Evolutionary conservation across 1,140 invertebrate genomes (phyloP).

Genomic region (Drosophila setifemur): DNA sequence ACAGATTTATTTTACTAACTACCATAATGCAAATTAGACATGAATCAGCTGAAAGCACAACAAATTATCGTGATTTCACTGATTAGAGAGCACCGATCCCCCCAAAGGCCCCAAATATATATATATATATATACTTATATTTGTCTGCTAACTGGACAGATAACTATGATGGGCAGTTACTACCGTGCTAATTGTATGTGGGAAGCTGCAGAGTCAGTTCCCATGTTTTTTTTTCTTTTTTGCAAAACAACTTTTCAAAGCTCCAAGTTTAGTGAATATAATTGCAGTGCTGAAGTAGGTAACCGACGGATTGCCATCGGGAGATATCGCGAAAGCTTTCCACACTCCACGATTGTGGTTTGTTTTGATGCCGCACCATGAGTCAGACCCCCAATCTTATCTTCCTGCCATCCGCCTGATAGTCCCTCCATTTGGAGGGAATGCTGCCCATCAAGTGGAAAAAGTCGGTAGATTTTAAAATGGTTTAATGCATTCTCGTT

Average conservation of each 20-base stretch:
- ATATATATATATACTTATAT: too few relatives aligned
- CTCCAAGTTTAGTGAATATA: conserved; percentile 8
- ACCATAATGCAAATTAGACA: conserved; percentile 2
- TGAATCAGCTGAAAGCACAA: conserved; percentile 5
- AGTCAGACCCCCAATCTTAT: conserved; percentile 31
- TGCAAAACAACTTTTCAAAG: conserved; percentile 25
- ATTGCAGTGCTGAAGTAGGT: conserved; percentile 23
- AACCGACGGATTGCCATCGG: conserved; percentile 30
- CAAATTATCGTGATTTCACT: conserved; percentile 4
- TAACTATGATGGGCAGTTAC: conserved; percentile 17
- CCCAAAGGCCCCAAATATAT: background rate
- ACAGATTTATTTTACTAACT: conserved; percentile 8
- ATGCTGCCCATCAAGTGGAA: conserved; percentile 18
- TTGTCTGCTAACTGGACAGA: conserved; percentile 19
- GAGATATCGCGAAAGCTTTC: conserved; percentile 29
- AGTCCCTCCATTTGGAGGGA: background rate
- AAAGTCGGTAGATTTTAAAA: conserved; percentile 23
- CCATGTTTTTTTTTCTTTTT: conserved; percentile 10
- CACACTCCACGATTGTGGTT: background rate
- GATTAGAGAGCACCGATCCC: background rate
- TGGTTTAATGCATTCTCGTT: conserved; percentile 43
- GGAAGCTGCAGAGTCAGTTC: conserved; percentile 50
- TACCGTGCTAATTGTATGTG: conserved; percentile 58
- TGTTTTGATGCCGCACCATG: conserved; percentile 10
- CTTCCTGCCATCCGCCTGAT: conserved; percentile 5